phyloP scores from a whole-genome alignment of 2,888 invertebrate species.

The Notodonta ziczac region DNA sequence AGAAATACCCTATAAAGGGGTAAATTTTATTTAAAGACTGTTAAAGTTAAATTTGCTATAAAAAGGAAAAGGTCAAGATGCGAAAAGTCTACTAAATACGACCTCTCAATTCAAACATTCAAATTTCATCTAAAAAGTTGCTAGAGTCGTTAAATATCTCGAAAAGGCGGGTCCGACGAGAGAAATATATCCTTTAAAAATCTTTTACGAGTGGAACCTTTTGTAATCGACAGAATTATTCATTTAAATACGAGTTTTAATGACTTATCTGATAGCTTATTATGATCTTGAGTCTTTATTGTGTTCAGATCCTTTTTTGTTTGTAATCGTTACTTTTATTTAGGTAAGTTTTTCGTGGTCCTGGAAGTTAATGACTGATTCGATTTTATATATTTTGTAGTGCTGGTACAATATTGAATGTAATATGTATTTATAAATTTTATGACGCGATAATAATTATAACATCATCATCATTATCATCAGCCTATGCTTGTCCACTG shows the following conservation, averaged over 20 bases:
- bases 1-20: not conserved
- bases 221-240: slow-evolving; percentile 40
- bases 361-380: too few species aligned
- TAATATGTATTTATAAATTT: too few species aligned
- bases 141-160: slow-evolving; percentile 38
- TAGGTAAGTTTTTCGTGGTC: too few species aligned
- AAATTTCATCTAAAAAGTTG: slow-evolving; percentile 28
- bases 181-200: slow-evolving; percentile 25
- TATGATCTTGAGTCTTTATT: slow-evolving; percentile 41
- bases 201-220: slow-evolving; percentile 8
- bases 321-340: too few species aligned
- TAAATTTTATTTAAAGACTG: too few species aligned
- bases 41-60: not conserved
- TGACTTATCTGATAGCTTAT: slow-evolving; percentile 52
- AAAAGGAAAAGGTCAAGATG: slow-evolving; percentile 17
- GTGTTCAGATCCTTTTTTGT: not conserved
- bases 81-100: slow-evolving; percentile 29
- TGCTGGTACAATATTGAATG: too few species aligned
- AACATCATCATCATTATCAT: too few species aligned
- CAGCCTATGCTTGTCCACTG: too few species aligned
- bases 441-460: too few species aligned
- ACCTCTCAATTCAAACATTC: slow-evolving; percentile 26
- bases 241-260: slow-evolving; percentile 50
- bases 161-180: slow-evolving; percentile 20
- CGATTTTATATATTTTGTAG: too few species aligned